Evolutionary conservation across 2,888 invertebrate genomes (phyloP), one percentile per base, ranked within the genome.

Genomic region (Ormyrus rosae): DNA sequence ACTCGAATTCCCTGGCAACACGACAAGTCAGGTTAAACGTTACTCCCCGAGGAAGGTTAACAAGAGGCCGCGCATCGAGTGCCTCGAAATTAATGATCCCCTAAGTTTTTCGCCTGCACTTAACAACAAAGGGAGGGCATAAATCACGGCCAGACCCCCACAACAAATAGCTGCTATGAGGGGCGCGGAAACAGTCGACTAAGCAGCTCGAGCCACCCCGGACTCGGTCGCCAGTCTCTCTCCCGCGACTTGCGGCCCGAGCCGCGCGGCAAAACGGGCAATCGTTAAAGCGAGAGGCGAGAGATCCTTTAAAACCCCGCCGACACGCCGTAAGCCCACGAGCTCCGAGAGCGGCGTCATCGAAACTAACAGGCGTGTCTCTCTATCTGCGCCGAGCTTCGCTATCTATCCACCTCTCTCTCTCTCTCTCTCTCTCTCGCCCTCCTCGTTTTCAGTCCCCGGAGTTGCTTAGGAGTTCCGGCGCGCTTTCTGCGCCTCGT

Each of bases 271-370:
- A 64, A 64, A 55, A 55, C 67, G 60, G 63, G 61, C 64, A 64
- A 64, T 51, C 64, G 63, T 77, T 70, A 77, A 71, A 77, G 56
- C 56, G 64, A 56, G 61, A 46, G 53, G 61, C 10, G 1, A 10
- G 61, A 63, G 56, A 77, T 70, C 70, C 70, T 58, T 77, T 77
- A 65, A 77, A 19, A 70, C 56, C 70, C 67, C 51, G 64, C 3
- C 64, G 63, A 70, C 64, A 61, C 4, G 9, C 58, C 70, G 4
- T 70, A 46, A 64, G 65, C 73, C 10, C 11, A 8, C 7, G 11
- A 19, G 48, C 13, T 68, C 7, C 19, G 55, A 68, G 55, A 68
- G 11, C 50, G 65, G 65, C 74, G 67, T 75, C 74, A 75, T 75
- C 67, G 67, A 34, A 67, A 75, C 65, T 75, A 75, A 75, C 67